Evolutionary conservation across 2,113 vertebrate genomes (phyloP).

Genomic region (Xiphophorus hellerii): DNA sequence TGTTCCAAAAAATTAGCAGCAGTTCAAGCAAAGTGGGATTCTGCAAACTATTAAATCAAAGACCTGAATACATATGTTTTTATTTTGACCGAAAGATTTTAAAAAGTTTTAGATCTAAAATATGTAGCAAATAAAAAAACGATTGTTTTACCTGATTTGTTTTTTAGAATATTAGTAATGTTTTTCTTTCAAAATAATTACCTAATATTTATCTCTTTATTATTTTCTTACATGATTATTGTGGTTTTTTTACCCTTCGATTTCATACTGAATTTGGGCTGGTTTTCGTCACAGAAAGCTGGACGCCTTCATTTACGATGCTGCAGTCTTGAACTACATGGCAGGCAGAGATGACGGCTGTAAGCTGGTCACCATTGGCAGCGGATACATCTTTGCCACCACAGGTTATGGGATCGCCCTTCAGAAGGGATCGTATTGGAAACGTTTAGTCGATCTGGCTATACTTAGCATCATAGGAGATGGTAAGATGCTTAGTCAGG

Average conservation of each 20-base stretch:
- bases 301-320: conserved; percentile 99
- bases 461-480: conserved; percentile 97
- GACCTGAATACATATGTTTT: too few relatives aligned
- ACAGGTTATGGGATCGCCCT: conserved; percentile 97
- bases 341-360: conserved; percentile 97
- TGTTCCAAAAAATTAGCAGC: too few relatives aligned
- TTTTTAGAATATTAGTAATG: not conserved
- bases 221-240: not conserved
- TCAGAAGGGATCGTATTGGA: conserved; percentile 98
- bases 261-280: not conserved
- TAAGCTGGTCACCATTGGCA: conserved; percentile 98
- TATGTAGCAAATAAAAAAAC: too few relatives aligned
- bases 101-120: too few relatives aligned
- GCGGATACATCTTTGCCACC: conserved; percentile 98
- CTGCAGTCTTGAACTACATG: conserved; percentile 98
- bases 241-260: not conserved
- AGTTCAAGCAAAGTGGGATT: too few relatives aligned
- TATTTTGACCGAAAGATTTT: too few relatives aligned
- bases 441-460: conserved; percentile 93
- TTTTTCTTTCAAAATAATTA: not conserved
- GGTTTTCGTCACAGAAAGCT: conserved; percentile 84
- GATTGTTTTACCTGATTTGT: not conserved
- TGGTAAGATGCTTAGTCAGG: conserved; percentile 77
- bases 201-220: not conserved
- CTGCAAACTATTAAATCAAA: too few relatives aligned